Evolutionary conservation across 2,113 vertebrate species (phyloP).

Genomic region (Todiramphus saurophagus): DNA sequence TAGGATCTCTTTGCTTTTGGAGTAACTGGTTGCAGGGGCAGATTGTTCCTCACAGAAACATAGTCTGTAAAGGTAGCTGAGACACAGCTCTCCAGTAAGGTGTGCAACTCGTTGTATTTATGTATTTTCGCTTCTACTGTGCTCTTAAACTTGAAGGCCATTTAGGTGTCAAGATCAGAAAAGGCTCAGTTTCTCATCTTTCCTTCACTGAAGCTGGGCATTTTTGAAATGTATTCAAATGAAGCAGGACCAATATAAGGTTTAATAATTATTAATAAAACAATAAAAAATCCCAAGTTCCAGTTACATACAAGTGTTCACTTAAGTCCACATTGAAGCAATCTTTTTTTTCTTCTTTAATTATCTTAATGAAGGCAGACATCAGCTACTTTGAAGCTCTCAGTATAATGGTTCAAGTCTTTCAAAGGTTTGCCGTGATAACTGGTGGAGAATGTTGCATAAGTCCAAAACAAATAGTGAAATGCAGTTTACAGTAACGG

Average conservation of each 20-base stretch:
- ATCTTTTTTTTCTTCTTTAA: neutral
- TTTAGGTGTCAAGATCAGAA: neutral
- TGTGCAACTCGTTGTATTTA: neutral
- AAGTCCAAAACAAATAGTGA: neutral
- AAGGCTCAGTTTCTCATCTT: neutral
- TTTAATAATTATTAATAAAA: neutral
- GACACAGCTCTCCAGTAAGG: neutral
- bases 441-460: neutral
- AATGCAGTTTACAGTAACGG: neutral
- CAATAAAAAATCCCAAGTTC: neutral
- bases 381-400: neutral
- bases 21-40: neutral
- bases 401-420: neutral
- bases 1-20: neutral
- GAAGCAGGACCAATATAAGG: neutral
- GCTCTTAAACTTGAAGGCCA: neutral
- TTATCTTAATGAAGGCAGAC: neutral
- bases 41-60: neutral
- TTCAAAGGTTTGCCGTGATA: neutral
- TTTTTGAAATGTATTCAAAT: neutral
- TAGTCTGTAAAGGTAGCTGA: neutral
- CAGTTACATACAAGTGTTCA: neutral
- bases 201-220: neutral
- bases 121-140: neutral
- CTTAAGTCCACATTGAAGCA: neutral